Evolutionary conservation across 2,888 invertebrate species (phyloP).

Genomic region (Lamellibrachia columna): DNA sequence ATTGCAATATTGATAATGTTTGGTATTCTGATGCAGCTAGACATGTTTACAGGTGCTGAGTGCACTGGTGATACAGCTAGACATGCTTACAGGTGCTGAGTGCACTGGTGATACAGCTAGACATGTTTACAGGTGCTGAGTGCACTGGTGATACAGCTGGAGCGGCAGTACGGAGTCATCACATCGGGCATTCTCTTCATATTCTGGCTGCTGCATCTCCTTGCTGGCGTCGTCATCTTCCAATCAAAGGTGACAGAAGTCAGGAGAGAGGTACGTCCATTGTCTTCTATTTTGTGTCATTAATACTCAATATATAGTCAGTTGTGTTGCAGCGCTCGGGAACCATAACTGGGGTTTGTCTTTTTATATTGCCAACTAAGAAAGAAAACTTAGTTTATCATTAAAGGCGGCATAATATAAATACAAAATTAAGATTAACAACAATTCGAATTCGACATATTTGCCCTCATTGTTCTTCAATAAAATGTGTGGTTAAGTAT

Average conservation of each 20-base stretch:
- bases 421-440: background rate
- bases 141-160: conserved; percentile 53
- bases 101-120: conserved; percentile 39
- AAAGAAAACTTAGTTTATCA: background rate
- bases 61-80: conserved; percentile 39
- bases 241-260: conserved; percentile 47
- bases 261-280: conserved; percentile 28
- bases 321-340: background rate
- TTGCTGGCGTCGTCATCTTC: conserved; percentile 56
- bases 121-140: conserved; percentile 52
- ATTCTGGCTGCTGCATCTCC: conserved; percentile 53
- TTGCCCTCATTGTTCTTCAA: background rate
- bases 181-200: conserved; percentile 61
- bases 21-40: background rate
- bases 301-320: background rate
- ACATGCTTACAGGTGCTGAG: conserved; percentile 52
- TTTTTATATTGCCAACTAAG: background rate
- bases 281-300: background rate
- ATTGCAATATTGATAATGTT: no score
- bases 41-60: conserved; percentile 52
- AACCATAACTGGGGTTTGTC: background rate
- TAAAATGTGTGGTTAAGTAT: background rate
- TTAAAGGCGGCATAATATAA: background rate
- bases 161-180: conserved; percentile 55
- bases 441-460: background rate